A percentile compares a stretch with the other conserved stretches of the same genome.
These are phyloP conservation scores for Hydraecia micacea DNA, from an alignment of 2,888 invertebrate genomes.

Conservation along the genomic window DNA sequence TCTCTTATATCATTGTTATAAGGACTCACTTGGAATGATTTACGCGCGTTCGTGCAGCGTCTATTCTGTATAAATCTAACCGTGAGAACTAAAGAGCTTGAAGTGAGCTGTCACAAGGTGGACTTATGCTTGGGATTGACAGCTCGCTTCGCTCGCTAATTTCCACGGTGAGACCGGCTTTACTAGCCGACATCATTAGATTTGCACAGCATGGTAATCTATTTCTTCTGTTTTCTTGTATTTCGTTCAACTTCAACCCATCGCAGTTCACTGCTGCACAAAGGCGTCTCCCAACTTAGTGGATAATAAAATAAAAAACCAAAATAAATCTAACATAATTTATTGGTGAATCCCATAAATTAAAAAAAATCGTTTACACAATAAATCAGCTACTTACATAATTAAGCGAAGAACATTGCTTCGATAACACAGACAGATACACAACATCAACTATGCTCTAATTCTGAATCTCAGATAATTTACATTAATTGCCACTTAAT, in stretches of 20 bases:
- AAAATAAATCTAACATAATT: constrained; percentile 78
- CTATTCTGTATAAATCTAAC: not conserved
- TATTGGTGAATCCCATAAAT: constrained; percentile 83
- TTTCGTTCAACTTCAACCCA: not conserved
- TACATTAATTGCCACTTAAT: not conserved
- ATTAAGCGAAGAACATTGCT: constrained; percentile 71
- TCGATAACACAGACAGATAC: constrained; percentile 50
- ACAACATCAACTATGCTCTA: not conserved
- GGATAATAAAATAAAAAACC: constrained; percentile 45
- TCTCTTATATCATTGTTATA: not conserved
- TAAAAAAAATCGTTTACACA: constrained; percentile 71
- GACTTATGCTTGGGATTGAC: too few species aligned
- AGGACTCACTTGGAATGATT: not conserved
- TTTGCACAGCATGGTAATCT: not conserved
- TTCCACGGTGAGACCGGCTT: too few species aligned
- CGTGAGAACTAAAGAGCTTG: not conserved
- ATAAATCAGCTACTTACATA: constrained; percentile 76
- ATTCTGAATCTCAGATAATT: not conserved
- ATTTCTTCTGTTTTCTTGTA: not conserved
- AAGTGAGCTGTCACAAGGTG: not conserved
- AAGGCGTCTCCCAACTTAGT: not conserved
- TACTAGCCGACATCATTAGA: not conserved
- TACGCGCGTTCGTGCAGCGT: not conserved
- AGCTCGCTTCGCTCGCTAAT: too few species aligned
- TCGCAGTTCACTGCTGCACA: not conserved